phyloP scores from a whole-genome alignment of 2,113 vertebrate species.

The Alethe castanea region DNA sequence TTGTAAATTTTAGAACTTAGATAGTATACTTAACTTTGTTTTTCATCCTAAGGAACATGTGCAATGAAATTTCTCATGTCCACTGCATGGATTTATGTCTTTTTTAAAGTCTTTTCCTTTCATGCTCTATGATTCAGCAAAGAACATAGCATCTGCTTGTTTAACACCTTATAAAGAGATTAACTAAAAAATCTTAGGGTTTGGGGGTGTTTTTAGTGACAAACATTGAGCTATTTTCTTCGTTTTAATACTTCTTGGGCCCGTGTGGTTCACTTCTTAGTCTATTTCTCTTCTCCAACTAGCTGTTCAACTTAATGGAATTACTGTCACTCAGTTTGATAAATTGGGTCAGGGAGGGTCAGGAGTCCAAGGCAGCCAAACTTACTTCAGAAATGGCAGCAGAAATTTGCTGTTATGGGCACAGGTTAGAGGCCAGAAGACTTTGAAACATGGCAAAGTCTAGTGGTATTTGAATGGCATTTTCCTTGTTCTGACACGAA shows the following conservation, averaged over 20 bases:
- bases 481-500: background rate
- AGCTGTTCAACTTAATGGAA: background rate
- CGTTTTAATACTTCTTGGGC: background rate
- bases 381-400: background rate
- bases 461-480: slow-evolving; percentile 5
- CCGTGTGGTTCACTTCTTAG: background rate
- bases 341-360: background rate
- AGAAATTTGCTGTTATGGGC: background rate
- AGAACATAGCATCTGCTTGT: background rate
- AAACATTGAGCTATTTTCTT: background rate
- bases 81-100: background rate
- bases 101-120: background rate
- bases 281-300: background rate
- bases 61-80: background rate
- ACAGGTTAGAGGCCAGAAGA: background rate
- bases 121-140: background rate
- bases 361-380: background rate
- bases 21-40: background rate
- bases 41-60: background rate
- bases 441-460: background rate
- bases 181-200: background rate
- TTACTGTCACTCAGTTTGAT: background rate
- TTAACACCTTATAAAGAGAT: background rate
- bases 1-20: background rate
- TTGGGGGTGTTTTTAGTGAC: background rate